Conservation (phyloP, 2,113 vertebrate species). For the Psammodynastes pulverulentus region DNA sequence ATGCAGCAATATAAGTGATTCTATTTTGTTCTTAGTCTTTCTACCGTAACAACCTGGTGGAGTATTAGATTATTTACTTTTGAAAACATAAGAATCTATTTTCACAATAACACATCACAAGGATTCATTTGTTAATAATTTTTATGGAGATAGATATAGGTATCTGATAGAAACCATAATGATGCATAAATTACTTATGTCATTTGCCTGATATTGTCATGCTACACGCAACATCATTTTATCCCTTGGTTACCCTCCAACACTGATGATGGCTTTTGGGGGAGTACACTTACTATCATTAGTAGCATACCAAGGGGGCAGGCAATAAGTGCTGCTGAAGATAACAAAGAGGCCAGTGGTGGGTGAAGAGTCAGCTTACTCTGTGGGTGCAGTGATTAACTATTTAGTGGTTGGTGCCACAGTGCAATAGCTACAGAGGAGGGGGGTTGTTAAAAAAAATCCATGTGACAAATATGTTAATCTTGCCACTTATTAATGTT, state of each 20-base stretch:
- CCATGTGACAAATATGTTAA: neutral
- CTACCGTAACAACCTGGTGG: too few relatives aligned
- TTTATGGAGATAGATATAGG: neutral
- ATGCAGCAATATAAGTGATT: neutral
- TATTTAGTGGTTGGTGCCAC: neutral
- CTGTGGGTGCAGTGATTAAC: neutral
- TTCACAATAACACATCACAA: neutral
- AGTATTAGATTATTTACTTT: neutral
- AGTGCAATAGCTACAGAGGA: neutral
- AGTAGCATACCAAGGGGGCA: neutral
- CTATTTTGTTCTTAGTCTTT: neutral
- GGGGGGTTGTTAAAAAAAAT: neutral
- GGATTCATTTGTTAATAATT: neutral
- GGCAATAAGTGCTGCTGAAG: neutral
- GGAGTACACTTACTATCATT: neutral
- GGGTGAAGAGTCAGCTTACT: neutral
- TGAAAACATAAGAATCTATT: neutral
- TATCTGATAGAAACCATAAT: neutral
- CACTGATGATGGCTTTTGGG: neutral
- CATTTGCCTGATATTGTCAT: neutral
- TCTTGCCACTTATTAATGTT: neutral
- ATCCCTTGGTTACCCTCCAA: neutral
- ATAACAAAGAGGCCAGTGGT: neutral
- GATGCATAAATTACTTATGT: neutral
- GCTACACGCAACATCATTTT: neutral